phyloP scores from a whole-genome alignment of 2,113 vertebrate genomes.

The Apus apus region DNA sequence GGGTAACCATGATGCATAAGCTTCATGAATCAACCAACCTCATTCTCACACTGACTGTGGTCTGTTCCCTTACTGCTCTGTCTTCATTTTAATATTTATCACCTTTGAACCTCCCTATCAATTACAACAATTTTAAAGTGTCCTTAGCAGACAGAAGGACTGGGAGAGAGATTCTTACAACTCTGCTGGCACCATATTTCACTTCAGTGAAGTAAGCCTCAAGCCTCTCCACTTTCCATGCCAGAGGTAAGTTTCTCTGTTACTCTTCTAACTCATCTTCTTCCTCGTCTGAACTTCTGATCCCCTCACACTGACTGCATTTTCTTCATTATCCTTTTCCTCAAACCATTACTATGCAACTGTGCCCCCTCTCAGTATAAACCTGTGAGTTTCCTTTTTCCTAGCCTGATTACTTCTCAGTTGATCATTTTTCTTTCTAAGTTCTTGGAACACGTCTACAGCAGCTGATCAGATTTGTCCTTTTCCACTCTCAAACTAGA shows the following conservation, averaged over 20 bases:
- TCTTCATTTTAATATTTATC: background rate
- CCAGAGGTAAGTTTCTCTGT: background rate
- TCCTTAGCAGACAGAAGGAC: background rate
- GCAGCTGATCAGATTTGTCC: background rate
- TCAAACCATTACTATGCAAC: background rate
- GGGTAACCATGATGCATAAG: no score
- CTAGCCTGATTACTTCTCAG: background rate
- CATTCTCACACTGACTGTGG: background rate
- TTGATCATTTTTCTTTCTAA: background rate
- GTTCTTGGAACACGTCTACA: background rate
- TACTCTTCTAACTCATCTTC: background rate
- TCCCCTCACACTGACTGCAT: background rate
- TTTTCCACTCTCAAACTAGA: background rate
- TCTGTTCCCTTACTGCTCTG: background rate
- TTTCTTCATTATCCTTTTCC: background rate
- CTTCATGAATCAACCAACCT: background rate
- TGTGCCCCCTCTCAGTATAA: accelerated
- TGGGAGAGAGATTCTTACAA: background rate
- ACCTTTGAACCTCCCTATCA: background rate
- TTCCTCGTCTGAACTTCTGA: background rate
- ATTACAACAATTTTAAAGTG: background rate
- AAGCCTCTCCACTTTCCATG: background rate
- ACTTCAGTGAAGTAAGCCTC: background rate
- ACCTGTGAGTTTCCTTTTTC: background rate
- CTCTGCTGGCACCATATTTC: background rate